These are phyloP conservation scores for Ictidomys tridecemlineatus DNA, from an alignment of 2,113 vertebrate species.

Conservation along the genomic window DNA sequence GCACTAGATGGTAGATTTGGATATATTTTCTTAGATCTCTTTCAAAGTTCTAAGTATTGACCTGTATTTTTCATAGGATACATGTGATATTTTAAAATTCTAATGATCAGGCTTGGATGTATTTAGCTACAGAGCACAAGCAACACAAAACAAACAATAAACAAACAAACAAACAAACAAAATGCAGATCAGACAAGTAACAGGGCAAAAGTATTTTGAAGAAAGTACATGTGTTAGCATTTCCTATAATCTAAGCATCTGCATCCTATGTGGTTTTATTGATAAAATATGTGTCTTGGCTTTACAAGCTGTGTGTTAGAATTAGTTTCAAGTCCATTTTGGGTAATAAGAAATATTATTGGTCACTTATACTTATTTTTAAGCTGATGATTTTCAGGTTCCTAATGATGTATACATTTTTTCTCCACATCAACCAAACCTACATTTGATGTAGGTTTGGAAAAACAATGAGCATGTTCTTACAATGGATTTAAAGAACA, in stretches of 20 bases:
- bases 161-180: not conserved
- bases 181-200: not conserved
- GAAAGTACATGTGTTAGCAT: not conserved
- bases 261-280: not conserved
- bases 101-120: not conserved
- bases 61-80: not conserved
- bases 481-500: not conserved
- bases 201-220: not conserved
- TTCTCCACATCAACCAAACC: not conserved
- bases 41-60: not conserved
- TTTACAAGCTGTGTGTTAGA: not conserved
- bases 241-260: not conserved
- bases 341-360: not conserved
- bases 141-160: not conserved
- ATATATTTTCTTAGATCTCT: constrained; percentile 24
- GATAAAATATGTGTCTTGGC: not conserved
- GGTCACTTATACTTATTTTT: not conserved
- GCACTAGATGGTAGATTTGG: not conserved
- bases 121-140: not conserved
- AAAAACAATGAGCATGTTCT: not conserved
- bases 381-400: not conserved
- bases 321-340: not conserved
- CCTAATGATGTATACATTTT: not conserved
- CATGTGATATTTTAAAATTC: not conserved
- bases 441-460: not conserved